Base-by-base conservation (phyloP, 2,797 vertebrate genomes). In the Sebastes steindachneri region DNA sequence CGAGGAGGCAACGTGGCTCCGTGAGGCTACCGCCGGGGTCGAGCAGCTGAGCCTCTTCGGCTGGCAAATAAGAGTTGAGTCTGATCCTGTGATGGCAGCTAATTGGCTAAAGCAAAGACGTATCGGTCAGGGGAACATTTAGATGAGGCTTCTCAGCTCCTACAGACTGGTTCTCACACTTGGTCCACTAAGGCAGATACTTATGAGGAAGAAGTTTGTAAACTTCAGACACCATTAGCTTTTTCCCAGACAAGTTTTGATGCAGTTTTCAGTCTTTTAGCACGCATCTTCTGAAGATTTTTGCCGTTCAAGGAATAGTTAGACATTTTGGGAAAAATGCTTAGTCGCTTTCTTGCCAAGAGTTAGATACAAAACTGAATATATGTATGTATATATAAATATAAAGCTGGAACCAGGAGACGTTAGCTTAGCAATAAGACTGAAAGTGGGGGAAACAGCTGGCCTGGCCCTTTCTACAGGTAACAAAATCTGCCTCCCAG, bases 51-150 rank as follows among this genome's bases (percentile, higher is more conserved):
- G 93, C 89, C 80, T 91, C 88, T 91, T 93, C 86, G 81, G 87
- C 72, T 88, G 85, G 91, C 90, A 86, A 94, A 93, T 92, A 88
- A 84, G 91, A 93, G 89, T 67, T 73, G 73, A 84, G 85, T 83
- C 89, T 90, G 88, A 94, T 93, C 91, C 90, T 83, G 79, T 79
- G 88, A 91, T 83, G 88, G 90, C 67, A 88, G 88, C 88, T 93
- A 92, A 95, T 91, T 94, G 92, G 90, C 89, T 94, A 82, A 93
- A 88, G 73, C 80, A 80, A 91, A 89, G 87, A 84, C 41, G 29
- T 59, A 53, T 78, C 48, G 83, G 87, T 86, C 77, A 79, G 88
- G 68, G 85, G 68, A 82, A 82, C 86, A 80, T 93, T 91, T 88
- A 57, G 70, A 85, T 65, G 83, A 79, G 72, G 63, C 77, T 69